phyloP scores from a whole-genome alignment of 2,113 vertebrate species.

The Scomber colias region DNA sequence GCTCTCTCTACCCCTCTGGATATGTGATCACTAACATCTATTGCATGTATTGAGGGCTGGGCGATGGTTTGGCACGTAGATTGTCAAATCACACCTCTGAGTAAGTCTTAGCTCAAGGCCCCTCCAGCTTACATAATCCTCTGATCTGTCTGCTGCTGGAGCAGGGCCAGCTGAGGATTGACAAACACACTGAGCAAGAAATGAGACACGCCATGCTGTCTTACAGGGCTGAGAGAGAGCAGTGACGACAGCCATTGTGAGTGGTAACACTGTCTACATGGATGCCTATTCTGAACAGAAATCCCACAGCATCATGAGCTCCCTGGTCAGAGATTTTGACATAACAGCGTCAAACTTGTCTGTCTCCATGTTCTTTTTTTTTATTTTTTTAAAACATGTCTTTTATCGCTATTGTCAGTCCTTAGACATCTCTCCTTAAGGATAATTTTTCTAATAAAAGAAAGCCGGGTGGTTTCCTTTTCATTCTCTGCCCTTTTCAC shows the following conservation, averaged over 20 bases:
- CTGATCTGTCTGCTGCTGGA: constrained; percentile 75
- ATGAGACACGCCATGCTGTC: constrained; percentile 61
- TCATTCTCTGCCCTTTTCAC: constrained; percentile 19
- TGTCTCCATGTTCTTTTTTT: not conserved
- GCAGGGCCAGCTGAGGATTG: constrained; percentile 69
- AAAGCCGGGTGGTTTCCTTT: constrained; percentile 37
- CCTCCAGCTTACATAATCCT: constrained; percentile 81
- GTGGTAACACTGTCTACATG: constrained; percentile 41
- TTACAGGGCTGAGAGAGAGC: constrained; percentile 56
- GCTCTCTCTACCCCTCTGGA: constrained; percentile 64
- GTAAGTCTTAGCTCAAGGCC: constrained; percentile 78
- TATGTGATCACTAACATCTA: constrained; percentile 72
- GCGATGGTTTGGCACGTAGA: constrained; percentile 69
- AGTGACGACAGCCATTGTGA: constrained; percentile 58
- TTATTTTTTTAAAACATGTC: not conserved
- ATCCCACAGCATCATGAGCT: constrained; percentile 40
- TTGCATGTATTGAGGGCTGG: constrained; percentile 60
- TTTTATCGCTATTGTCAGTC: constrained; percentile 7
- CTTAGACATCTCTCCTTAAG: constrained; percentile 17
- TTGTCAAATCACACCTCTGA: constrained; percentile 81
- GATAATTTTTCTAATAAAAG: constrained; percentile 12
- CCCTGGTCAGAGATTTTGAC: constrained; percentile 31
- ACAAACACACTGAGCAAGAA: constrained; percentile 65
- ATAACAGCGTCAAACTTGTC: not conserved
- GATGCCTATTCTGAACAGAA: constrained; percentile 26